Conservation (phyloP, 2,113 vertebrate species). For the Phylloscopus whistleri region DNA sequence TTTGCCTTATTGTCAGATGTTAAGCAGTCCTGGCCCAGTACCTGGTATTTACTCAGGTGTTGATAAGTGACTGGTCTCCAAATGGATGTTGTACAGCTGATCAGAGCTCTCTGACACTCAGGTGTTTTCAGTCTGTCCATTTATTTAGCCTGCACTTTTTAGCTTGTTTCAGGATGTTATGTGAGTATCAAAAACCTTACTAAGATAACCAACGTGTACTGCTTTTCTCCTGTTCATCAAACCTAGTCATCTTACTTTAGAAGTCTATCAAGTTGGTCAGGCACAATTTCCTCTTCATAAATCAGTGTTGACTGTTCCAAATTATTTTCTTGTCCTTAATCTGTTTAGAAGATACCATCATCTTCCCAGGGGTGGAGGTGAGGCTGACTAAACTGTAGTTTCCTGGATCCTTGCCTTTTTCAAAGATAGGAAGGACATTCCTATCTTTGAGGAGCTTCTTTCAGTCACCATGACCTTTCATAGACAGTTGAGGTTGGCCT, state of each 20-base stretch:
- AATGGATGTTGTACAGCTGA: background rate
- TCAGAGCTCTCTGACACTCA: background rate
- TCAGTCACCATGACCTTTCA: background rate
- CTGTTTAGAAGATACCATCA: background rate
- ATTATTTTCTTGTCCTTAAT: background rate
- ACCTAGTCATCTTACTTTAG: background rate
- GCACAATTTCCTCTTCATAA: background rate
- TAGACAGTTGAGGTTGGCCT: background rate
- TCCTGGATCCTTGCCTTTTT: background rate
- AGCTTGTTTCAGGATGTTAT: background rate
- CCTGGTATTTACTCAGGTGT: accelerated
- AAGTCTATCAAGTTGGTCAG: background rate
- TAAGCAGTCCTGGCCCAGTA: background rate
- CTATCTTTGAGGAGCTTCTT: background rate
- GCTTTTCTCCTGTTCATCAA: background rate
- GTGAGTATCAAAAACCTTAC: background rate
- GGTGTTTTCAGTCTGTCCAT: background rate
- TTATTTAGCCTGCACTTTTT: background rate
- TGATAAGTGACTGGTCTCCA: background rate
- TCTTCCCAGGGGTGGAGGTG: background rate
- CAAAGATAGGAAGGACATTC: background rate
- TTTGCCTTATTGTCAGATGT: background rate
- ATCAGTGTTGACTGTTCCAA: background rate
- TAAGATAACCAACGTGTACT: background rate
- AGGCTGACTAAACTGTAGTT: background rate